A percentile compares a stretch with the other conserved stretches of the same genome.
Conservation (phyloP, 2,113 vertebrate genomes). For the Tachycineta bicolor region DNA sequence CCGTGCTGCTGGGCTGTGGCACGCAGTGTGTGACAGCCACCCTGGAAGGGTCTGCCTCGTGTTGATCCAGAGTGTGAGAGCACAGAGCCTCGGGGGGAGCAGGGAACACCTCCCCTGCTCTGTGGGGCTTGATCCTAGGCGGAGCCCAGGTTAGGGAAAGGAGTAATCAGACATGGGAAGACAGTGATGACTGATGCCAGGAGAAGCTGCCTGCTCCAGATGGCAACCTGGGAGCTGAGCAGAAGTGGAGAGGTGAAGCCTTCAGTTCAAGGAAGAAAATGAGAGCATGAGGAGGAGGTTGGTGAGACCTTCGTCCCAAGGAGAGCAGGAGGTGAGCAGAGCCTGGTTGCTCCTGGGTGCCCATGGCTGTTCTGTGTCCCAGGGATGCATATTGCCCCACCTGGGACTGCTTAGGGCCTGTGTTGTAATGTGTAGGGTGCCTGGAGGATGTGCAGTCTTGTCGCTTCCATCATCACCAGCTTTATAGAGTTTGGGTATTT, state of each 20-base stretch:
- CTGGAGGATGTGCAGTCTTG: not conserved
- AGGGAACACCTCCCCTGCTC: not conserved
- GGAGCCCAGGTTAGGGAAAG: not conserved
- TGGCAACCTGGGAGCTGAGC: not conserved
- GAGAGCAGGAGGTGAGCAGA: not conserved
- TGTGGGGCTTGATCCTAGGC: not conserved
- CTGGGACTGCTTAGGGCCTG: not conserved
- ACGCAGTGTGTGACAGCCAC: fast-evolving
- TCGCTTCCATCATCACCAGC: not conserved
- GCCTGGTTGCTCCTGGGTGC: not conserved
- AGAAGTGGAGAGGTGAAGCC: not conserved
- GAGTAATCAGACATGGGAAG: not conserved
- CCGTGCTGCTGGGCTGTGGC: not conserved
- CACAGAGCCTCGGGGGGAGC: not conserved
- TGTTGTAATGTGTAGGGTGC: not conserved
- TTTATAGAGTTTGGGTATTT: not conserved
- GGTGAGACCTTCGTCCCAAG: not conserved
- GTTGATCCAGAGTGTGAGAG: not conserved
- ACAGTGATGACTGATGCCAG: not conserved
- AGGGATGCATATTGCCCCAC: not conserved
- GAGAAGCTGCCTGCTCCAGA: not conserved
- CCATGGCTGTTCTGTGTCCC: not conserved
- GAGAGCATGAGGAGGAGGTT: not conserved
- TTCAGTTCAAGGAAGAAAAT: not conserved
- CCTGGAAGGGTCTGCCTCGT: not conserved